Evolutionary conservation across 2,797 vertebrate genomes (phyloP), one percentile per base, ranked within the genome.

Genomic region (Trachurus trachurus): DNA sequence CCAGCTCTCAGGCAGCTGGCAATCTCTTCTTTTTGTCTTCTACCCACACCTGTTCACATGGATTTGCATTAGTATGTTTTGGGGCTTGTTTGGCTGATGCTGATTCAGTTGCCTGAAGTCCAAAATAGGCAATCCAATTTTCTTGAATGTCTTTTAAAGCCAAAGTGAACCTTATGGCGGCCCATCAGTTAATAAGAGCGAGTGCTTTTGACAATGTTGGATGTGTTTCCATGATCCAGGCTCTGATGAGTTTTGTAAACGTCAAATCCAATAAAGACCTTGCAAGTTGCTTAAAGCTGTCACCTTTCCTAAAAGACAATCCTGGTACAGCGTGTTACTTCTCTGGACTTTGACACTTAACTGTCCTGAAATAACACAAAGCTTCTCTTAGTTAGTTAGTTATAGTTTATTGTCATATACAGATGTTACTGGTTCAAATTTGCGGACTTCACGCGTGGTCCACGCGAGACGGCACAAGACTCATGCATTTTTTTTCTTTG

Each of bases 121-220:
- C 78, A 45, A 66, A 71, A 45, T 6, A 45, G 74, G 76, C 50
- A 64, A 63, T 80, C 61, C 67, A 26, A 69, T 84, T 82, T 83
- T 21, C 73, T 60, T 56, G 31, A 77, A 83, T 80, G 83, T 62
- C 67, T 70, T 78, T 76, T 74, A 76, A 71, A 81, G 76, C 57
- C 16, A 5, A 11, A 13, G 26, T 6, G 39, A 60, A 72, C 53
- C 63, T 74, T 31, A 21, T n/a, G 1, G 74, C 50, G 6, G 21
- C 44, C 63, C 44, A 61, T 64, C 53, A 53, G 57, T 63, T 81
- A 39, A 73, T 56, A 58, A 59, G 66, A 54, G 31, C 3, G 8
- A 68, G 58, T 9, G 70, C 57, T 62, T n/a, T 34, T 6, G 4
- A 58, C 34, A 6, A 1, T 12, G 21, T 26, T 37, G 52, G 68